Base-by-base conservation (phyloP, 1,140 invertebrate genomes). In the Pogonomyrmex californicus region DNA sequence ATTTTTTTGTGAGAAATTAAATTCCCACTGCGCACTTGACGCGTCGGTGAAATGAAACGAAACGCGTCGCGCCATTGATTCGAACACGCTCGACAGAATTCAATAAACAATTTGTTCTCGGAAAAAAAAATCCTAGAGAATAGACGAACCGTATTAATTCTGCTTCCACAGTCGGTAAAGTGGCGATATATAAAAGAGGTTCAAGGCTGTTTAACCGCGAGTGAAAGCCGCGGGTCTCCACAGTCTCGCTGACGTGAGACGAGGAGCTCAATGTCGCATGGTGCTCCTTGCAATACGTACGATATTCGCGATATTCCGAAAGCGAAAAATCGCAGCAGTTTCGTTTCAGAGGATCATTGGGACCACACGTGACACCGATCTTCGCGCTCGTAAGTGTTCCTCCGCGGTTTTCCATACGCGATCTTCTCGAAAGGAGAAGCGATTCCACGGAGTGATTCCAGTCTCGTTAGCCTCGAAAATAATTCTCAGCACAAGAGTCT, bases 151-250 rank as follows among this genome's bases (percentile, higher is more conserved):
- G 38, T 4, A 33, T 14, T 14, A 68, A 76, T 65, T 17, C 23
- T 17, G 44, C 66, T 79, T 41, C n/a, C 66, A 66, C 86, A 17
- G 66, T 87, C 89, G 89, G 73, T 90, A 90, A 90, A 7, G 76
- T 65, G 14, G 71, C 33, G 71, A 68, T 51, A 51, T 73, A 44
- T 47, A 87, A 71, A 65, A 41, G 23, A 56, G 62, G 30, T 66
- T 78, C 89, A 90, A 90, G 89, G 89, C 86, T 83, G 65, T 76
- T 70, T 66, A 78, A 60, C 17, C 75, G 86, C 54, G 9, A 90
- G 89, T 91, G 89, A 91, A 91, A 91, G 89, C 71, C 86, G 71
- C 89, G 68, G 71, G 88, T 65, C 86, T 85, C 49, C 30, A 51
- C 79, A 90, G 90, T 90, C 51, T 90, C 49, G 33, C 12, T 38